Evolutionary conservation across 2,797 vertebrate species (phyloP), one percentile per base, ranked within the genome.

Genomic region (Sebastiscus albofasciatus): DNA sequence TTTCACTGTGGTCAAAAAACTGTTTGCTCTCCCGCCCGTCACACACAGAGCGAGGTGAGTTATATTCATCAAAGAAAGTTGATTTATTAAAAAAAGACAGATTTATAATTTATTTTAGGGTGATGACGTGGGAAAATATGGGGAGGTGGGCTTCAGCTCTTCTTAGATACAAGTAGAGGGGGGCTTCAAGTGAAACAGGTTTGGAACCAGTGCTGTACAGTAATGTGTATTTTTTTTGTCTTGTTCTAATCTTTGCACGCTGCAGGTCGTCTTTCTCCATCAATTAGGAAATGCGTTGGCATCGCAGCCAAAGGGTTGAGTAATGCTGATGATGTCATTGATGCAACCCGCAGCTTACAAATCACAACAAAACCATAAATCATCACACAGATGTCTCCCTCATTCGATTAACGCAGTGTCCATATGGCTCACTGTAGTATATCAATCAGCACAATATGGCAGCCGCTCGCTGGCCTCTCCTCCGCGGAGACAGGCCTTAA

Each of bases 271-370:
- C 75, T 77, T 42, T 66, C 74, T 72, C 54, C 67, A 94, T 96
- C 96, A 96, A 96, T 91, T 81, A 79, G 76, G 65, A 89, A 87
- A 90, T 80, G 84, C 71, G 83, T 68, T 82, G 78, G 85, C 87
- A 68, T 77, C 58, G 4, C 67, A 42, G 55, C 69, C 69, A 18
- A 61, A 69, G 76, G 36, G 36, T 65, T 83, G 87, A 92, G 75
- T 76, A 95, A 96, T 84, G 95, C 95, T 94, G 95, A 94, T 93
- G 78, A 86, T 92, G 94, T 95, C 96, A 92, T 86, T 85, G 93
- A 82, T 71, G 79, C 92, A 91, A 91, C 93, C 87, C 82, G 18
- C 89, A 83, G 91, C 88, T 81, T 87, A 81, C 88, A 90, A 96
- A 95, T 93, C 93, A 92, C 87, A 88, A 85, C 90, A 90, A 85